A percentile compares a stretch with the other conserved stretches of the same genome.
phyloP scores from a whole-genome alignment of 2,113 vertebrate genomes.

The Xyrauchen texanus region DNA sequence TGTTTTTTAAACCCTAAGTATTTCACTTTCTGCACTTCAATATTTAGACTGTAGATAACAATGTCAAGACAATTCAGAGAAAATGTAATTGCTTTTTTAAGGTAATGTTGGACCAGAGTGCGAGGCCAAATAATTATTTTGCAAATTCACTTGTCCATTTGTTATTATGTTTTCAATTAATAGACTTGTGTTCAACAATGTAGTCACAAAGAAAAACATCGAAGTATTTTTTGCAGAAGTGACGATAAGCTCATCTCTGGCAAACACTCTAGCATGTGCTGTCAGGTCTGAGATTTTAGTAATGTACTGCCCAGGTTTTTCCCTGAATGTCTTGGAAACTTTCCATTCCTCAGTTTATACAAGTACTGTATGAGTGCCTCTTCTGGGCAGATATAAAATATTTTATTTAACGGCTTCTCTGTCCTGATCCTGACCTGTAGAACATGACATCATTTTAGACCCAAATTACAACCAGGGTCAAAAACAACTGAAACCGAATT shows the following conservation, averaged over 20 bases:
- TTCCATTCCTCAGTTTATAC: slow-evolving; percentile 33
- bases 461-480: slow-evolving; percentile 39
- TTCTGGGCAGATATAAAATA: slow-evolving; percentile 66
- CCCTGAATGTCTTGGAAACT: background rate
- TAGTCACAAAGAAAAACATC: too few species aligned
- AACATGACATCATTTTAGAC: slow-evolving; percentile 49
- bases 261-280: background rate
- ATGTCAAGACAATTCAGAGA: too few species aligned
- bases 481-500: slow-evolving; percentile 53
- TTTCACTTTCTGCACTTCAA: too few species aligned
- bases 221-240: too few species aligned
- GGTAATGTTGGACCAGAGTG: too few species aligned
- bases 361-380: slow-evolving; percentile 38
- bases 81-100: background rate
- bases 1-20: background rate
- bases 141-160: too few species aligned
- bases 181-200: too few species aligned
- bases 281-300: background rate
- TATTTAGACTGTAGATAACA: too few species aligned
- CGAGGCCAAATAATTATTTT: too few species aligned
- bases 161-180: too few species aligned
- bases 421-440: slow-evolving; percentile 50
- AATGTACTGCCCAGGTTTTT: background rate
- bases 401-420: slow-evolving; percentile 64
- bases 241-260: background rate